Evolutionary conservation across 2,888 invertebrate genomes (phyloP).

Genomic region (Muscina levida): DNA sequence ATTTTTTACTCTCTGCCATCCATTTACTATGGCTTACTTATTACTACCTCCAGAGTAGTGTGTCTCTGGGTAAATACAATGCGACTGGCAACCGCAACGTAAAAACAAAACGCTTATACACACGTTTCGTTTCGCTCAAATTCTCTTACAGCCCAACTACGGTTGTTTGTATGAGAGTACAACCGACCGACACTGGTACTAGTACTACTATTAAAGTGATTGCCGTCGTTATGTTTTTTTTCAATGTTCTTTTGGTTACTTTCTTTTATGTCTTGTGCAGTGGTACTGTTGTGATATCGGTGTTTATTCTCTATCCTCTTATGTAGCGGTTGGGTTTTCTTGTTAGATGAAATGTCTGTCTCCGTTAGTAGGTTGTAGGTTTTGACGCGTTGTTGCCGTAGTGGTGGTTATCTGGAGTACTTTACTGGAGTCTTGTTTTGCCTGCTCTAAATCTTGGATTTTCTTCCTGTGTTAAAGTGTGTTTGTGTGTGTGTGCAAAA

Average conservation of each 20-base stretch:
- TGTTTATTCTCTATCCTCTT: too few relatives aligned
- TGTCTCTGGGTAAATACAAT: too few relatives aligned
- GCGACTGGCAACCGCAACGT: too few relatives aligned
- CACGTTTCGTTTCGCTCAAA: neutral
- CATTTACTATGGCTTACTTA: slow-evolving; percentile 5
- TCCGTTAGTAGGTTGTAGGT: neutral
- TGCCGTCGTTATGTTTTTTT: too few relatives aligned
- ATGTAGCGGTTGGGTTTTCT: neutral
- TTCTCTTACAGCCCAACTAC: neutral
- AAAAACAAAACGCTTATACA: slow-evolving; percentile 27
- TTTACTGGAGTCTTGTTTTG: slow-evolving; percentile 1
- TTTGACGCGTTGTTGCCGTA: neutral
- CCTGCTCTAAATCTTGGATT: neutral
- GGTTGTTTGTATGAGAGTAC: too few relatives aligned
- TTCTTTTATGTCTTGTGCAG: too few relatives aligned
- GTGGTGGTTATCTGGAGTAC: neutral
- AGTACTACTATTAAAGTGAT: too few relatives aligned
- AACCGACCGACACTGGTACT: too few relatives aligned
- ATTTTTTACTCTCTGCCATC: neutral
- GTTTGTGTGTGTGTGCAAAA: neutral
- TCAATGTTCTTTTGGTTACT: too few relatives aligned
- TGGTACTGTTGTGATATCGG: too few relatives aligned
- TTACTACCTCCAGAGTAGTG: too few relatives aligned
- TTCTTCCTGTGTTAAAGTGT: neutral
- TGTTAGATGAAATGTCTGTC: slow-evolving; percentile 4